These are phyloP conservation scores for Nannobrachium achirus DNA, from an alignment of 2,113 vertebrate genomes.

Conservation along the genomic window DNA sequence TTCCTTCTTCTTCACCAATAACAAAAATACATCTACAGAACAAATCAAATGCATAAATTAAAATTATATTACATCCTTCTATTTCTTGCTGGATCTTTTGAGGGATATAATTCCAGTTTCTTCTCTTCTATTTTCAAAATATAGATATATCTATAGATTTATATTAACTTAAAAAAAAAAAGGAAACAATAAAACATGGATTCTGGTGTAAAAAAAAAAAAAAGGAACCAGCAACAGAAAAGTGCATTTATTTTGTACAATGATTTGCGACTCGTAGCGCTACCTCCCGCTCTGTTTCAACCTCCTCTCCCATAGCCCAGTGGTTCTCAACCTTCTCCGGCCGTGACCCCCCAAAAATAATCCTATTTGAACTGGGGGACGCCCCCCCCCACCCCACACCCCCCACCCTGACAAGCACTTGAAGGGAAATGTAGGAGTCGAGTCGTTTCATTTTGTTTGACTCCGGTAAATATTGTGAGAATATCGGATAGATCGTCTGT, in stretches of 20 bases:
- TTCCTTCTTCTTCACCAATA: conserved; percentile 69
- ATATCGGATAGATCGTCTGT: too few relatives aligned
- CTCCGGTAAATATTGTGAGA: too few relatives aligned
- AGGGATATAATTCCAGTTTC: conserved; percentile 79
- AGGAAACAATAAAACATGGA: conserved; percentile 50
- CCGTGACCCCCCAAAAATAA: too few relatives aligned
- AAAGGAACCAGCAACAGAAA: conserved; percentile 95
- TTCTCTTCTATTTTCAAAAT: conserved; percentile 73
- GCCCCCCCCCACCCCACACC: not conserved
- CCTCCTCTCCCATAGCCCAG: conserved; percentile 6
- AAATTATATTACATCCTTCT: conserved; percentile 69
- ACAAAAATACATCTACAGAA: conserved; percentile 69
- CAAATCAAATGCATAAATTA: conserved; percentile 72
- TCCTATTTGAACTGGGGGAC: too few relatives aligned
- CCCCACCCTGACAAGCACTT: too few relatives aligned
- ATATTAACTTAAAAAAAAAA: conserved; percentile 69
- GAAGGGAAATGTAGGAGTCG: too few relatives aligned
- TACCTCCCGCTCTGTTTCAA: conserved; percentile 56
- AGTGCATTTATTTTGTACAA: conserved; percentile 97
- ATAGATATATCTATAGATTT: conserved; percentile 59
- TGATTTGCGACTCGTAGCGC: conserved; percentile 83
- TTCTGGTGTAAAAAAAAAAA: conserved; percentile 50
- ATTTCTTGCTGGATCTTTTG: conserved; percentile 71
- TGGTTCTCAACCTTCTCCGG: too few relatives aligned
- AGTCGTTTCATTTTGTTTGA: too few relatives aligned